phyloP scores from a whole-genome alignment of 64 coral and sea anemone species.

The Montipora sp. region DNA sequence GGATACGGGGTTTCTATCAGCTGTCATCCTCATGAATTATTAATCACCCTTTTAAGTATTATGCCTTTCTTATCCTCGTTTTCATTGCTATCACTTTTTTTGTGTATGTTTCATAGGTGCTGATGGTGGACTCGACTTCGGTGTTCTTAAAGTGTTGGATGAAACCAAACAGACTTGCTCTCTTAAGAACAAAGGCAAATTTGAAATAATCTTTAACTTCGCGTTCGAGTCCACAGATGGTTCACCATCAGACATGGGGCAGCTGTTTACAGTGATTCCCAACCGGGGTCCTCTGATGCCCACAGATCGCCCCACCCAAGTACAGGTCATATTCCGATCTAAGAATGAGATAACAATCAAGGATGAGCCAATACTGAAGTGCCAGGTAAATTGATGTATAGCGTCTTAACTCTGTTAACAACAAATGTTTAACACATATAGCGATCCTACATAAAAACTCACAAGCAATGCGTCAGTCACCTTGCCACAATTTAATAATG shows the following conservation, averaged over 20 bases:
- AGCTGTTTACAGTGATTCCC: constrained; percentile 88
- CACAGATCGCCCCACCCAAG: constrained; percentile 90
- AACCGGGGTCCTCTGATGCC: constrained; percentile 81
- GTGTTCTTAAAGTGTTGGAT: constrained; percentile 88
- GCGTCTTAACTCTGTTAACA: not conserved
- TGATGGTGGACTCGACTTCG: constrained; percentile 90
- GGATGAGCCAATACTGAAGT: constrained; percentile 86
- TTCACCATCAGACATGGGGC: constrained; percentile 72
- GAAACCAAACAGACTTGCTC: constrained; percentile 94
- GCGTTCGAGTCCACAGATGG: constrained; percentile 76
- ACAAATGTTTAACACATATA: too few species aligned
- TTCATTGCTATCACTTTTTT: not conserved
- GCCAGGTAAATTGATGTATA: constrained; percentile 68
- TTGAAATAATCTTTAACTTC: constrained; percentile 97
- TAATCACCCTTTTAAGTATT: not conserved
- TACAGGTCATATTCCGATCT: constrained; percentile 94
- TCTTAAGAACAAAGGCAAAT: constrained; percentile 94
- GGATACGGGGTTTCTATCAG: too few species aligned
- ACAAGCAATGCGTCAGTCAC: too few species aligned
- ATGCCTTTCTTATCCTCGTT: not conserved
- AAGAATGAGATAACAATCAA: constrained; percentile 93
- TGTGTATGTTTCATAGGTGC: constrained; percentile 64
- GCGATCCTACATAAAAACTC: too few species aligned
- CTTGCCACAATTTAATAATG: too few species aligned
- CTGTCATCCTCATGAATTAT: too few species aligned